phyloP scores from a whole-genome alignment of 2,888 invertebrate species.

The Troglohyphantes excavatus region DNA sequence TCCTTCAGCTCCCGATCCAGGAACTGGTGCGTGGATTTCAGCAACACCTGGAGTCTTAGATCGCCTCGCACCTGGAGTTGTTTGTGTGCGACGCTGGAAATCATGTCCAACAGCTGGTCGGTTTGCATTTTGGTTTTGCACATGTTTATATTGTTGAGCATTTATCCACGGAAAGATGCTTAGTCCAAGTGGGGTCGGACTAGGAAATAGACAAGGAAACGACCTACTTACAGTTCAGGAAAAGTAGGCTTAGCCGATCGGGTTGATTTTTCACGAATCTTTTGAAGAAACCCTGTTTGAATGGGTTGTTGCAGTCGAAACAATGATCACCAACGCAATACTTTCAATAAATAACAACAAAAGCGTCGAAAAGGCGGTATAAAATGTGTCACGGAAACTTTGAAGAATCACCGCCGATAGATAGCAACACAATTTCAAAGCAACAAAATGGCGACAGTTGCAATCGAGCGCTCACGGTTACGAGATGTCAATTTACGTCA shows the following conservation, averaged over 20 bases:
- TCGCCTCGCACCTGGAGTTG: constrained; percentile 51
- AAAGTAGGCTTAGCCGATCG: constrained; percentile 1
- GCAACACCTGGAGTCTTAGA: constrained; percentile 61
- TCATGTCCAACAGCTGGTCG: constrained; percentile 72
- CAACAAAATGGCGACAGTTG: constrained; percentile 30
- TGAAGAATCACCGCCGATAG: background rate
- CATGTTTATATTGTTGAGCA: constrained; percentile 45
- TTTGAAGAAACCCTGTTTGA: background rate
- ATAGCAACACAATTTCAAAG: background rate
- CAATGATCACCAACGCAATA: background rate
- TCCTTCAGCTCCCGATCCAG: constrained; percentile 59
- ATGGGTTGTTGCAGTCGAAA: background rate
- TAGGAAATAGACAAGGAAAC: background rate
- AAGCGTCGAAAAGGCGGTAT: background rate
- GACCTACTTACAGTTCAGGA: background rate
- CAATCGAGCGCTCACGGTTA: background rate
- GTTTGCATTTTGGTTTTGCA: constrained; percentile 58
- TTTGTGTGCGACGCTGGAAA: constrained; percentile 55
- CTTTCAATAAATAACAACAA: background rate
- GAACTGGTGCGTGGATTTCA: constrained; percentile 63
- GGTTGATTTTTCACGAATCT: background rate
- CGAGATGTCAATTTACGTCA: constrained; percentile 24
- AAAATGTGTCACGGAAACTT: background rate
- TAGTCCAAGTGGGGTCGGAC: background rate
- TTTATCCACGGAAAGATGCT: background rate